phyloP scores from a whole-genome alignment of 2,113 vertebrate species.

The Geothlypis trichas region DNA sequence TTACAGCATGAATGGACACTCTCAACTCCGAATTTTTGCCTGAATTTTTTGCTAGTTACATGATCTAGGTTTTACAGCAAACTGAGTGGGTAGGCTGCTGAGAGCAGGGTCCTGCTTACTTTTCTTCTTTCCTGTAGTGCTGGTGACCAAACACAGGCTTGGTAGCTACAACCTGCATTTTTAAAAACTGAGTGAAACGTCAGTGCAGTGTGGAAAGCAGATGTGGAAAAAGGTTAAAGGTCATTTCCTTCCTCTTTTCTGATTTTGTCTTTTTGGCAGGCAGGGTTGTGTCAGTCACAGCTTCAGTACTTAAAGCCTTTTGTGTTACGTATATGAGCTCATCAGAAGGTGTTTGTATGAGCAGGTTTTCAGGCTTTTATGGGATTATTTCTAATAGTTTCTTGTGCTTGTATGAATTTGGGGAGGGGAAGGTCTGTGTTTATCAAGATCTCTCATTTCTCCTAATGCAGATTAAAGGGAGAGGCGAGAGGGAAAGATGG shows the following conservation, averaged over 20 bases:
- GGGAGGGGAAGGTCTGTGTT: background rate
- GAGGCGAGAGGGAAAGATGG: background rate
- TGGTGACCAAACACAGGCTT: accelerated
- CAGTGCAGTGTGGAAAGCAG: background rate
- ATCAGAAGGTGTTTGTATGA: background rate
- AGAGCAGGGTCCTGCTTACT: background rate
- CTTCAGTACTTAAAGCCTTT: background rate
- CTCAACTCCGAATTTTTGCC: background rate
- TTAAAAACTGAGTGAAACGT: accelerated
- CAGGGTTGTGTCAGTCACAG: background rate
- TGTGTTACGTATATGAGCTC: background rate
- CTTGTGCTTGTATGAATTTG: background rate
- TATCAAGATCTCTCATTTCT: background rate
- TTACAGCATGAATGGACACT: background rate
- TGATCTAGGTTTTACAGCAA: background rate
- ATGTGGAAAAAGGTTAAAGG: background rate
- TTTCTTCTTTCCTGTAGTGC: background rate
- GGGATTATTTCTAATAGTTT: background rate
- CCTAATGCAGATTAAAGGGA: background rate
- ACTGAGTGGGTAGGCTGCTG: background rate
- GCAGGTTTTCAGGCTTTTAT: background rate
- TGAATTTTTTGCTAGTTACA: background rate
- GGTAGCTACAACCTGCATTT: background rate
- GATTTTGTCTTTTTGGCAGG: background rate
- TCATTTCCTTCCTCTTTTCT: background rate